Evolutionary conservation across 1,140 invertebrate genomes (phyloP), one percentile per base, ranked within the genome.

Genomic region (Pristionchus pacificus): DNA sequence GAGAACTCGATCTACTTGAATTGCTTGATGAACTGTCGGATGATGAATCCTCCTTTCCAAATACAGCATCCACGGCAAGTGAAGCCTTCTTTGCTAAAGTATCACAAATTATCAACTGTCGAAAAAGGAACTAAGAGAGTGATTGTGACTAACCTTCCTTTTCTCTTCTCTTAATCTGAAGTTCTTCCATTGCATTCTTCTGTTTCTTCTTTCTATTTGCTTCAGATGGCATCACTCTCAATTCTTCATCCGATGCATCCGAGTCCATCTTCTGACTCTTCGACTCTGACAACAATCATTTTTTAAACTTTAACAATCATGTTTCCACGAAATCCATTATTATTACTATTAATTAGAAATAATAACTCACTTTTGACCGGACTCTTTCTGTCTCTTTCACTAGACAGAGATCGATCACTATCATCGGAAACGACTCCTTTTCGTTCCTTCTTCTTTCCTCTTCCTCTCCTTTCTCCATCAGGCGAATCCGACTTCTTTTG

Each of bases 121-220:
- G 67, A 25, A 27, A 15, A 19, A 15, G 14, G 19, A 25, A 57
- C 31, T 75, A 6, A 25, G 13, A 57, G 25, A 15, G 10, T 15
- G 6, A 73, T n/a, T n/a, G 55, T 19, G 24, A 60, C 33, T 67
- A 63, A 80, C 77, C 78, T 60, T 81, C 77, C n/a, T 81, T 81
- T 29, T 81, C 77, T 14, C 71, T 71, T 31, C 81, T 28, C 78
- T 81, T 83, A 28, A 38, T 65, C 25, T 78, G 28, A 19, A 81
- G 63, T 19, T 70, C 71, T 28, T 68, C 76, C 80, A 81, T 83
- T 2, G 80, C 80, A 60, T 69, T 69, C 68, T 81, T 83, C 63
- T 83, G 81, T 38, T 72, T 76, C 28, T 75, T 66, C 59, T 82
- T 83, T 29, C 65, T 71, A 2, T 60, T 57, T 13, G 82, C 66